Evolutionary conservation across 2,113 vertebrate species (phyloP), one percentile per base, ranked within the genome.

Genomic region (Protomyctophum bolini): DNA sequence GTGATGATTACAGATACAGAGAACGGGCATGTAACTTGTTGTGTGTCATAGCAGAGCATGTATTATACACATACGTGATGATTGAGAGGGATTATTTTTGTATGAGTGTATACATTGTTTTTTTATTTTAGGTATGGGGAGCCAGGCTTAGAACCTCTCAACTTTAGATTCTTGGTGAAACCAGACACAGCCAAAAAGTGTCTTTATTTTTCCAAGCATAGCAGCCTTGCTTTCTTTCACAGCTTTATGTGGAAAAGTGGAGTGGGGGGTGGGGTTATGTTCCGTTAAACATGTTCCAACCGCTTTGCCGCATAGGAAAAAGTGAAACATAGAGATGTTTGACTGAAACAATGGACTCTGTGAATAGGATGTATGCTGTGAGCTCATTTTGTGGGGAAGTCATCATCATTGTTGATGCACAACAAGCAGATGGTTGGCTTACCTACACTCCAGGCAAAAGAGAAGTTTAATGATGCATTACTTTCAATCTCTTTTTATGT

Each of bases 231-330:
- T 64, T 60, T 41, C 33, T 41, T 41, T 41, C 75, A 69, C 58
- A 70, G 11, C 4, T 71, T 72, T 70, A 61, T 85, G 70, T 75
- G 84, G 84, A 90, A 90, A 57, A 88, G 76, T 73, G 58, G 76
- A 76, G 6, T 8, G n/a, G 60, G 21, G 33, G 33, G 33, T 41
- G 2, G 33, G 33, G 33, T 47, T 63, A 76, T 75, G 66, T 75
- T 85, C 68, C 62, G 6, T 63, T 8, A 66, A 68, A 46, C 47
- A n/a, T 76, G 60, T 78, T 74, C 74, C 66, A 68, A 73, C 68
- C 56, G 6, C 46, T 33, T 55, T 79, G 63, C 58, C 62, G 33
- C 50, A 72, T 83, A 61, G 87, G 86, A 88, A 86, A 88, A 58
- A 70, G 73, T 84, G 84, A 87, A 79, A 79, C 84, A 78, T 63